Evolutionary conservation across 1,140 invertebrate species (phyloP), one percentile per base, ranked within the genome.

Genomic region (Trichonephila clavipes): DNA sequence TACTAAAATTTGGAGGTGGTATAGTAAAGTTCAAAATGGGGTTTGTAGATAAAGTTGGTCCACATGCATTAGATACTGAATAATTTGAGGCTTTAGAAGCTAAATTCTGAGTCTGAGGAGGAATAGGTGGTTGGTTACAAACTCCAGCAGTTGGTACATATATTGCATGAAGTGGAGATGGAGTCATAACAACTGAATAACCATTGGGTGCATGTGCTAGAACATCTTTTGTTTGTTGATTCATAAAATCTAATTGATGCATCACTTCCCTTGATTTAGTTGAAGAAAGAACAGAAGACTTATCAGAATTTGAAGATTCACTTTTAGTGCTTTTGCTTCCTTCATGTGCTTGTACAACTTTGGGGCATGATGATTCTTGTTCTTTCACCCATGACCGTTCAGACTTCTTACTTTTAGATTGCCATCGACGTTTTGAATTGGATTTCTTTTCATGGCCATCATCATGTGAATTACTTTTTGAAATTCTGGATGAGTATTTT

Each of bases 181-280:
- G 94, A 94, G 87, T 94, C 94, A 87, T 94, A 93, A 90, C 94
- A 94, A 51, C 94, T 92, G 89, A 89, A 77, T 92, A 90, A 10
- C 88, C 94, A 90, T 92, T 94, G 18, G 94, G 94, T 51, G 94
- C 94, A 94, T 94, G 93, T 24, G 93, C 93, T 21, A 94, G 72
- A 66, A 94, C 93, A 90, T 94, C 93, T 85, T 94, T 94, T 40
- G 93, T 85, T 59, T 89, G 88, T 40, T 94, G 93, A 69, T 59
- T 82, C 87, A 94, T 90, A 66, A 82, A 93, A 69, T 93, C 92
- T 44, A 94, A 72, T 59, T 94, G 93, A 34, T 72, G 19, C 59
- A 89, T 94, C 3, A 90, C 61, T 21, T 94, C 93, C 59, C 81
- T 90, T 44, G n/a, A 72, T 83, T 87, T 28, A 21, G 66, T 24